Evolutionary conservation across 2,888 invertebrate genomes (phyloP).

Genomic region (Hypomecis punctinalis): DNA sequence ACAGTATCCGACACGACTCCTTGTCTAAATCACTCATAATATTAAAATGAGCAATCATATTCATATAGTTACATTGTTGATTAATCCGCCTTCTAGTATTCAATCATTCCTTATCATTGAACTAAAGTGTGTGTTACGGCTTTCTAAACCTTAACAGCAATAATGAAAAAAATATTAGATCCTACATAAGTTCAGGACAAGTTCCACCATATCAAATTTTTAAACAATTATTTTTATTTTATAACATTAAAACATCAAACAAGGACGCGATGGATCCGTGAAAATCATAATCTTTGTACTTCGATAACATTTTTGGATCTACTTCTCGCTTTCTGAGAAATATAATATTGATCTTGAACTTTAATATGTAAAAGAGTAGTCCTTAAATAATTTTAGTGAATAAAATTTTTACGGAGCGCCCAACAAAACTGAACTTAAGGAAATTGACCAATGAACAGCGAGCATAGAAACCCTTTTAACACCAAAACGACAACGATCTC

Average conservation of each 20-base stretch:
- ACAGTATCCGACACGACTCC: constrained; percentile 5
- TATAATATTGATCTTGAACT: no score
- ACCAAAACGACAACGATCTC: constrained; percentile 17
- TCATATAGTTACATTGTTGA: constrained; percentile 17
- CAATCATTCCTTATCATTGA: constrained; percentile 13
- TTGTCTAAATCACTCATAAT: constrained; percentile 29
- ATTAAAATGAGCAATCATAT: constrained; percentile 39
- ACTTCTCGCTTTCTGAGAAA: background rate
- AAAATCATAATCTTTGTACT: background rate
- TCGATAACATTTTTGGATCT: background rate
- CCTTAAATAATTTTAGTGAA: background rate
- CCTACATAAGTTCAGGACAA: constrained; percentile 63
- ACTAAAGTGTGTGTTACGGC: constrained; percentile 46
- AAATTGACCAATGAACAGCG: constrained; percentile 1
- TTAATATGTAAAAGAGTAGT: no score
- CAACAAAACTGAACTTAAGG: constrained; percentile 1
- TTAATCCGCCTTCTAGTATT: constrained; percentile 34
- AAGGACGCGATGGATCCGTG: constrained; percentile 18
- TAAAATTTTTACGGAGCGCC: constrained; percentile 13
- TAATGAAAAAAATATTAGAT: constrained; percentile 60
- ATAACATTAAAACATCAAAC: constrained; percentile 32
- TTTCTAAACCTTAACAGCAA: constrained; percentile 64
- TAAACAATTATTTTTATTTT: constrained; percentile 53
- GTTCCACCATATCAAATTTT: constrained; percentile 73
- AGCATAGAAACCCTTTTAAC: constrained; percentile 20